These are phyloP conservation scores for Psilanteris sp. DNA, from an alignment of 1,140 invertebrate genomes.

Conservation along the genomic window DNA sequence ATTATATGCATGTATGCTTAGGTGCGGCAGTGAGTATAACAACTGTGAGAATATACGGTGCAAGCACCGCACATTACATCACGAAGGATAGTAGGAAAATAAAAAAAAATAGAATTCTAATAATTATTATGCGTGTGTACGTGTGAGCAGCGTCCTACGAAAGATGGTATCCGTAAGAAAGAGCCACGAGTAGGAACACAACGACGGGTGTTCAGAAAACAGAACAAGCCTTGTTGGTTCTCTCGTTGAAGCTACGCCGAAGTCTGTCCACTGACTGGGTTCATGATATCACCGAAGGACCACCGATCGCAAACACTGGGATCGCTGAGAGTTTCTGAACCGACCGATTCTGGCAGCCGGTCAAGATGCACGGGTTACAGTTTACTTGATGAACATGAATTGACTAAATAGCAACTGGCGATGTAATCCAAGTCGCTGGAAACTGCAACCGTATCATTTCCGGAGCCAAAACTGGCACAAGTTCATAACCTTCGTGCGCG, in stretches of 20 bases:
- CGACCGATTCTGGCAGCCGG: constrained; percentile 41
- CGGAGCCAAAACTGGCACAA: constrained; percentile 33
- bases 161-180: constrained; percentile 70
- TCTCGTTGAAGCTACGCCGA: constrained; percentile 68
- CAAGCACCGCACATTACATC: constrained; percentile 47
- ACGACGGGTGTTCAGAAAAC: constrained; percentile 74
- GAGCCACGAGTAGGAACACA: constrained; percentile 59
- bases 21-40: constrained; percentile 79
- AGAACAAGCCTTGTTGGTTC: constrained; percentile 74
- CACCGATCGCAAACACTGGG: constrained; percentile 60
- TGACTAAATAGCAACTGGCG: constrained; percentile 70
- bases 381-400: constrained; percentile 66
- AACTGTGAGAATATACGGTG: constrained; percentile 72
- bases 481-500: constrained; percentile 34
- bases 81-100: constrained; percentile 68
- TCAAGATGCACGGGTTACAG: constrained; percentile 52
- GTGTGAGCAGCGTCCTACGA: constrained; percentile 74
- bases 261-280: constrained; percentile 70
- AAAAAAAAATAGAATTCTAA: constrained; percentile 65
- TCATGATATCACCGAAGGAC: constrained; percentile 64
- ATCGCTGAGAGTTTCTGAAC: constrained; percentile 40
- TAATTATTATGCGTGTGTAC: constrained; percentile 68
- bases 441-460: constrained; percentile 50
- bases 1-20: constrained; percentile 79
- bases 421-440: constrained; percentile 46